A percentile compares a stretch with the other conserved stretches of the same genome.
Evolutionary conservation across 2,113 vertebrate genomes (phyloP).

Genomic region (Apistogramma diplotaenia): DNA sequence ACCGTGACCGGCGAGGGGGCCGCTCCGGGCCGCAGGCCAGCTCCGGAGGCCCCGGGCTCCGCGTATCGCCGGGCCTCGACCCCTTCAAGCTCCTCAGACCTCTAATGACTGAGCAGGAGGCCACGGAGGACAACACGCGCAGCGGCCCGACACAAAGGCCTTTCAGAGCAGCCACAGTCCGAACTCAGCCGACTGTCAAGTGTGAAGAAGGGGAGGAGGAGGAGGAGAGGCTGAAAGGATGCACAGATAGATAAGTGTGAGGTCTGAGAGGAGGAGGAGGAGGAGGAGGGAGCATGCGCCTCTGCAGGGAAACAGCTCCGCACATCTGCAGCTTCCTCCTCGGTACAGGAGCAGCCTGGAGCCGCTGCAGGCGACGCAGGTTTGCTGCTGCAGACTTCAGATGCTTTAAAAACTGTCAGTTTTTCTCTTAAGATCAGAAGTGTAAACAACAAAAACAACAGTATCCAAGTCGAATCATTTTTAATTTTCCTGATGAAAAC

Average conservation of each 20-base stretch:
- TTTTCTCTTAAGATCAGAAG: no score
- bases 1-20: constrained; percentile 68
- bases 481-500: no score
- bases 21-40: constrained; percentile 43
- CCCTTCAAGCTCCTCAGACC: constrained; percentile 36
- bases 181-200: constrained; percentile 66
- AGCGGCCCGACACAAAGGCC: constrained; percentile 63
- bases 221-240: constrained; percentile 18
- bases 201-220: constrained; percentile 12
- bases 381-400: no score
- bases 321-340: background rate
- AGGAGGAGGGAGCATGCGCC: background rate
- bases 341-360: background rate
- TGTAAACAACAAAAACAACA: no score
- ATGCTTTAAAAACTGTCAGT: no score
- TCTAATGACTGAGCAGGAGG: constrained; percentile 68
- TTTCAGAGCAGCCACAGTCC: constrained; percentile 61
- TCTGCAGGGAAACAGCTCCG: background rate
- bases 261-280: background rate
- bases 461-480: no score
- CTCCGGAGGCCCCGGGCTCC: constrained; percentile 15
- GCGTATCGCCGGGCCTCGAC: background rate
- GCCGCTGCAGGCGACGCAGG: background rate
- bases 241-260: constrained; percentile 49
- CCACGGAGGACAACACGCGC: constrained; percentile 66